Base-by-base conservation (phyloP, 2,113 vertebrate species). In the Hirundichthys speculiger region DNA sequence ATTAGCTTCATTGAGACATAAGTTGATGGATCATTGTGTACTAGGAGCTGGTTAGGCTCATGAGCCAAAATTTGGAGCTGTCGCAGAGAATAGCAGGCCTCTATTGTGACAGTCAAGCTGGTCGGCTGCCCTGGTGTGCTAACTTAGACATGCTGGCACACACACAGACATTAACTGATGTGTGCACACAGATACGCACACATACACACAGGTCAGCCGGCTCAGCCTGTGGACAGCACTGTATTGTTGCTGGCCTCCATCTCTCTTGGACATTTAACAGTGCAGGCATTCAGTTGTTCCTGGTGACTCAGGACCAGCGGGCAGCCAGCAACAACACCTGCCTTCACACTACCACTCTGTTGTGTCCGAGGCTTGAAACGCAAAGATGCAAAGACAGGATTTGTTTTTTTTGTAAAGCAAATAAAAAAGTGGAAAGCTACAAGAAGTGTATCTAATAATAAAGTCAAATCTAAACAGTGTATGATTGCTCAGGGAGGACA, bases 291-390 rank as follows among this genome's bases (percentile, higher is more conserved):
- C 69, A 89, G 59, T 5, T 19, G 74, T 63, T 63, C 56, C 40
- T 71, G 80, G 73, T 90, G 89, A 90, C 61, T 91, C 90, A 85
- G 86, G 76, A 85, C 60, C 76, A 76, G 73, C 20, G 16, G 52
- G 52, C 78, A 74, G 76, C 38, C 3, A n/a, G 59, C 69, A 75
- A 50, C 77, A 75, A 51, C 88, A 90, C 89, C 89, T 90, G 85
- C 63, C 73, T 47, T 71, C 56, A 86, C 85, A 89, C 80, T 69
- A 20, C 24, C 39, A 38, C 66, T 58, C 63, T 78, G 69, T 83
- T 86, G 69, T 73, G 41, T 52, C 70, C 40, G n/a, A 27, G 18
- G 6, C 51, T 52, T 16, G 2, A 56, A 13, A 50, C n/a, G n/a
- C n/a, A 19, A 5, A 47, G 20, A 27, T 13, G 20, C 45, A 66